These are phyloP conservation scores for Porites cylindrica DNA, from an alignment of 92 coral and sea anemone genomes.

Conservation along the genomic window DNA sequence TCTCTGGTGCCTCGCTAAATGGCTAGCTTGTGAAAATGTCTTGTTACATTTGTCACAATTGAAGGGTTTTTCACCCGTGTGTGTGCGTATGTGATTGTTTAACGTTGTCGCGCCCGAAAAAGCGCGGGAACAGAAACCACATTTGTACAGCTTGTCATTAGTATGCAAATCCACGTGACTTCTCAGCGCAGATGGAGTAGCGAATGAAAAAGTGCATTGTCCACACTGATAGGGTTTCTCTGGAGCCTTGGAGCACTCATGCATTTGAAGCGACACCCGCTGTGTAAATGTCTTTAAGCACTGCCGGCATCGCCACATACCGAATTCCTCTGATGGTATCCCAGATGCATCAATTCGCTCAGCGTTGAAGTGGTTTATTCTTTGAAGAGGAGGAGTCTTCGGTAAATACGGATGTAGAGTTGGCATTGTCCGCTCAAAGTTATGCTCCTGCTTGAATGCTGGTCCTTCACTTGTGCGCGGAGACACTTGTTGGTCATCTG, in stretches of 20 bases:
- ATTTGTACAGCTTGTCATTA: conserved; percentile 93
- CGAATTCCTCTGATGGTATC: conserved; percentile 60
- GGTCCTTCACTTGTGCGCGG: conserved; percentile 13
- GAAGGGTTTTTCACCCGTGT: conserved; percentile 94
- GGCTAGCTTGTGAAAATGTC: conserved; percentile 88
- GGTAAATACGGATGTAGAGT: conserved; percentile 21
- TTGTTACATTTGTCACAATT: conserved; percentile 81
- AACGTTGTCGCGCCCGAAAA: conserved; percentile 99
- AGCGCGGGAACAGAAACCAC: conserved; percentile 96
- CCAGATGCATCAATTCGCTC: conserved; percentile 7
- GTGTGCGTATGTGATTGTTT: conserved; percentile 97
- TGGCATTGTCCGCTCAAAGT: conserved; percentile 3
- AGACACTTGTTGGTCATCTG: conserved; percentile 33
- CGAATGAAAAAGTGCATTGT: conserved; percentile 88
- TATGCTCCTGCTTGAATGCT: conserved; percentile 1
- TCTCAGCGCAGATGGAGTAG: conserved; percentile 83
- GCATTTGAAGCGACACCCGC: conserved; percentile 90
- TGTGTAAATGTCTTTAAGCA: conserved; percentile 95
- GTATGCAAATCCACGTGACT: conserved; percentile 94
- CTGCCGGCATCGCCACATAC: conserved; percentile 95
- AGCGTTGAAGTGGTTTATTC: neutral
- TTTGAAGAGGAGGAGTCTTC: conserved; percentile 7
- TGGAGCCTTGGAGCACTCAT: conserved; percentile 88
- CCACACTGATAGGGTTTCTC: conserved; percentile 97
- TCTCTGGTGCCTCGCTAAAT: conserved; percentile 86